phyloP scores from a whole-genome alignment of 1,140 invertebrate genomes.

The Asbolus verrucosus region DNA sequence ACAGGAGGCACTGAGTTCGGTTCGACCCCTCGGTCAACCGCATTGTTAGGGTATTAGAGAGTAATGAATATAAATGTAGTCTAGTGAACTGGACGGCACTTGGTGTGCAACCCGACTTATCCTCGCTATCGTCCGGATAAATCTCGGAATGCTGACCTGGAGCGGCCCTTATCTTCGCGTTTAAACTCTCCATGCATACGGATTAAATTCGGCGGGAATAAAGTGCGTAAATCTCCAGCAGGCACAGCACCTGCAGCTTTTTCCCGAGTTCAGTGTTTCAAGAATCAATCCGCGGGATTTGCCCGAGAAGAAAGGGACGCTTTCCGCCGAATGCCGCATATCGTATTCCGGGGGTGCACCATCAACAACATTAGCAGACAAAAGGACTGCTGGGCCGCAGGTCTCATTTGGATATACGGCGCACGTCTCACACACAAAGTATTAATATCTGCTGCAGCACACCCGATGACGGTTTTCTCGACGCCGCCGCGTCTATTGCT shows the following conservation, averaged over 20 bases:
- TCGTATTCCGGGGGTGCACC: slow-evolving; percentile 23
- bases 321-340: slow-evolving; percentile 24
- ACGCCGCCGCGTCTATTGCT: slow-evolving; percentile 1
- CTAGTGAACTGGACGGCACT: slow-evolving; percentile 43
- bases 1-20: slow-evolving; percentile 41
- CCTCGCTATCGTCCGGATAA: slow-evolving; percentile 29
- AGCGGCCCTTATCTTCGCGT: slow-evolving; percentile 23
- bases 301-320: slow-evolving; percentile 14
- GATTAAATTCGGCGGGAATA: slow-evolving; percentile 20
- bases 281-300: slow-evolving; percentile 38
- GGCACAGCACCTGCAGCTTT: slow-evolving; percentile 26
- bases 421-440: slow-evolving; percentile 36
- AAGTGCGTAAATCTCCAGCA: slow-evolving; percentile 25
- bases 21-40: slow-evolving; percentile 49
- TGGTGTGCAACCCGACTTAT: slow-evolving; percentile 38
- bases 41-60: slow-evolving; percentile 47
- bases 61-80: slow-evolving; percentile 52
- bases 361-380: slow-evolving; percentile 39
- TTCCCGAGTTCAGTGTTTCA: slow-evolving; percentile 25
- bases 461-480: slow-evolving; percentile 23
- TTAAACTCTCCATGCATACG: slow-evolving; percentile 31
- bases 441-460: slow-evolving; percentile 36
- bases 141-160: slow-evolving; percentile 20
- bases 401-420: slow-evolving; percentile 31
- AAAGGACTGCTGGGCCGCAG: slow-evolving; percentile 25